Evolutionary conservation across 2,797 vertebrate species (phyloP), one percentile per base, ranked within the genome.

Genomic region (Chelmon rostratus): DNA sequence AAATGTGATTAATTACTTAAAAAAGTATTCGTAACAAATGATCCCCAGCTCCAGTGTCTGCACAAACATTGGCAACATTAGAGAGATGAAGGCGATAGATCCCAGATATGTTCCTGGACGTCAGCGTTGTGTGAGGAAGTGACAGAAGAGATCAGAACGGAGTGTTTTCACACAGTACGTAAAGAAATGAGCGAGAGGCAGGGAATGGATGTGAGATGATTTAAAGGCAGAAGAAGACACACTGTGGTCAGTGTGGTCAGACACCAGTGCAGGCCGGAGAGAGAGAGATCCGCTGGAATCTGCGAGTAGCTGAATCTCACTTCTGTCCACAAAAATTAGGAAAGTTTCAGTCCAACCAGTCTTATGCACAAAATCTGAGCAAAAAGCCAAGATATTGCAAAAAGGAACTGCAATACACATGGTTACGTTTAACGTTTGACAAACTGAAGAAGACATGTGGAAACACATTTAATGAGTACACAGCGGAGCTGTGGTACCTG

Each of bases 161-260:
- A 31, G 25, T 58, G 56, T 66, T 58, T 73, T n/a, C 33, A 33
- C 8, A 12, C 28, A 31, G 28, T 11, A 31, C 31, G 35, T n/a
- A 21, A 44, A 53, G 23, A 54, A 13, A 47, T n/a, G n/a, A 73
- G 25, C 42, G 11, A 10, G 68, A 15, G 46, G n/a, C n/a, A 5
- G 58, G 13, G 8, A 8, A 16, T 28, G 38, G 16, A 52, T 6
- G 52, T 63, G 68, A 57, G 49, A n/a, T 37, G 47, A 76, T 33
- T 52, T 76, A 47, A 44, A 44, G 56, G 9, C 44, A 65, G 16
- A 23, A n/a, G 59, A 64, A 8, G 21, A 58, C 16, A 9, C 16
- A 10, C 25, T 68, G 64, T 25, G 8, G 46, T 50, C 50, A 37
- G 21, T 31, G 25, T 6, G 67, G 68, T 69, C 59, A 72, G 68